Evolutionary conservation across 2,797 vertebrate species (phyloP), one percentile per base, ranked within the genome.

Genomic region (Lepilemur ruficaudatus): DNA sequence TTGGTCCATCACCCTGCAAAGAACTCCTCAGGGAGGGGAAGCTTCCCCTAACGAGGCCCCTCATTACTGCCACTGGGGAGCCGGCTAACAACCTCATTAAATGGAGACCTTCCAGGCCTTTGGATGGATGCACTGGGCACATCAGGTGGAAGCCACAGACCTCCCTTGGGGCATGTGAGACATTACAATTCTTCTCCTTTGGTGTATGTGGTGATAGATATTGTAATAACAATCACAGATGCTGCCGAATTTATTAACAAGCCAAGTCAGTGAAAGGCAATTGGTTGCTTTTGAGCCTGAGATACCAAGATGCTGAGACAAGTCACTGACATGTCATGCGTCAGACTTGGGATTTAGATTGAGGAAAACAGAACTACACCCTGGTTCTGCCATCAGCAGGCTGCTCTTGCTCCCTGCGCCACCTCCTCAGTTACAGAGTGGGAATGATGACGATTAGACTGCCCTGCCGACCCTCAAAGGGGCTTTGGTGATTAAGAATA

Each of bases 141-240:
- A 25, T 63, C 80, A n/a, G 25, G n/a, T 90, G 20, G 89, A 96
- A 94, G 80, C 81, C 90, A 75, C 55, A 70, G 89, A 57, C 35
- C 55, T 80, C n/a, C 92, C 41, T 32, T 0, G 28, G 50, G 92
- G 90, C 35, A 79, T 0, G 0, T 14, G 32, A 69, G 52, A 35
- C 76, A 8, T 25, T 46, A 28, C 2, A 23, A 12, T 13, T 50
- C 81, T 69, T 32, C 50, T 85, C 46, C 14, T 35, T 35, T 20
- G 14, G 35, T 43, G 35, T 59, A 7, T 78, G 20, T 55, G 41
- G 38, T 25, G 28, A 28, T 14, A 17, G 35, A 25, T 46, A 10
- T 13, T 59, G 38, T 88, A 72, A 75, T 28, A 94, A 70, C 72
- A n/a, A 88, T 28, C 55, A 55, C 35, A 78, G 78, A 95, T 6